Conservation (phyloP, 2,797 vertebrate genomes). For the Ctenochaetus hawaiiensis region DNA sequence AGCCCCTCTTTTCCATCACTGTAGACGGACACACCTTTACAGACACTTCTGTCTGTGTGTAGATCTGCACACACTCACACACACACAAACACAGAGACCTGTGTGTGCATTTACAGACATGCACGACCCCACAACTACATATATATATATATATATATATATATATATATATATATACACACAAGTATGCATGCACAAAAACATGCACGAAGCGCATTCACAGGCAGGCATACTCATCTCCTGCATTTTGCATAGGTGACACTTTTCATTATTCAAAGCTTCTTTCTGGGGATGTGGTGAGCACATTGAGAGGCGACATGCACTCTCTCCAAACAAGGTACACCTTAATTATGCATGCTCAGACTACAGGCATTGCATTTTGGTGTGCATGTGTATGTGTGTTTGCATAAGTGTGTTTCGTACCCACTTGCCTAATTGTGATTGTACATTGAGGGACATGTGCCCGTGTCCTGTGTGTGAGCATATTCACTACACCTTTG, state of each 20-base stretch:
- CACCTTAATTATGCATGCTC: slow-evolving; percentile 88
- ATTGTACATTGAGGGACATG: slow-evolving; percentile 39
- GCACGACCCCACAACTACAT: slow-evolving; percentile 12
- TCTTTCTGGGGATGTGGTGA: slow-evolving; percentile 85
- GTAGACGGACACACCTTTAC: slow-evolving; percentile 66
- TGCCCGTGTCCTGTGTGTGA: slow-evolving; percentile 21
- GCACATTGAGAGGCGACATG: slow-evolving; percentile 83
- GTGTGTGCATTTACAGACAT: slow-evolving; percentile 34
- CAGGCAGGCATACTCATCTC: slow-evolving; percentile 78
- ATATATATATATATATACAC: slow-evolving; percentile 12
- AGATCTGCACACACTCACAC: slow-evolving; percentile 41
- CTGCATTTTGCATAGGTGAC: slow-evolving; percentile 89
- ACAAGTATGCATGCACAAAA: slow-evolving; percentile 61
- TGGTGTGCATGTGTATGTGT: slow-evolving; percentile 64
- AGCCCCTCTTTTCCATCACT: slow-evolving; percentile 63
- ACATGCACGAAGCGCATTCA: slow-evolving; percentile 75
- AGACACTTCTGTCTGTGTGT: slow-evolving; percentile 53
- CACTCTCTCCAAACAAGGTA: slow-evolving; percentile 87
- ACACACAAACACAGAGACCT: slow-evolving; percentile 1
- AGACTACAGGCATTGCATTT: slow-evolving; percentile 82
- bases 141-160: slow-evolving; percentile 34
- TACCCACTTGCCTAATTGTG: slow-evolving; percentile 55
- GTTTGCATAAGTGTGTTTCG: slow-evolving; percentile 34
- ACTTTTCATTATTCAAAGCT: slow-evolving; percentile 90
- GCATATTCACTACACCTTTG: slow-evolving; percentile 4